Percentiles rank a stretch among this genome's conserved stretches.
These are phyloP conservation scores for Rhamnusium bicolor DNA, from an alignment of 2,888 invertebrate species.

Conservation along the genomic window DNA sequence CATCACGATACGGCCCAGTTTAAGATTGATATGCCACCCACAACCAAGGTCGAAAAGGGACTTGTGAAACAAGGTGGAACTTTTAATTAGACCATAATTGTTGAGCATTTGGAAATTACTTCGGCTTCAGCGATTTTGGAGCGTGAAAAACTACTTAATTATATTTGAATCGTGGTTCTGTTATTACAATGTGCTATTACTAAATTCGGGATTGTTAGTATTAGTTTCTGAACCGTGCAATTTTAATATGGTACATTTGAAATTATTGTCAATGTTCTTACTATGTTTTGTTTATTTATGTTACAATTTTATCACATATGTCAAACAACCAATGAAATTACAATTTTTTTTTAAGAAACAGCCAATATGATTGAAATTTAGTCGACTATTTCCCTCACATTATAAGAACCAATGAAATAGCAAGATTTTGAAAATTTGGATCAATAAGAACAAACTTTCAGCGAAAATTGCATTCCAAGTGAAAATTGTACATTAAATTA, in stretches of 20 bases:
- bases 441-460: no score
- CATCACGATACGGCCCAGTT: constrained; percentile 34
- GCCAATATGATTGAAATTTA: no score
- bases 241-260: constrained; percentile 10
- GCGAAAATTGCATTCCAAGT: no score
- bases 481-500: no score
- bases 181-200: background rate
- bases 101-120: constrained; percentile 4
- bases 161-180: background rate
- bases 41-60: constrained; percentile 33
- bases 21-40: constrained; percentile 38
- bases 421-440: no score
- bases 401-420: no score
- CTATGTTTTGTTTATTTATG: no score
- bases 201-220: constrained; percentile 1
- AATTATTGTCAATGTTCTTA: no score
- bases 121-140: background rate
- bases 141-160: background rate
- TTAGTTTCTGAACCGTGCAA: background rate
- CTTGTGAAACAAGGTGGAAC: constrained; percentile 33
- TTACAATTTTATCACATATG: no score
- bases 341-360: no score
- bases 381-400: no score
- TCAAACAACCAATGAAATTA: no score
- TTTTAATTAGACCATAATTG: constrained; percentile 38